phyloP scores from a whole-genome alignment of 2,888 invertebrate genomes.

The Dendrolimus pini region DNA sequence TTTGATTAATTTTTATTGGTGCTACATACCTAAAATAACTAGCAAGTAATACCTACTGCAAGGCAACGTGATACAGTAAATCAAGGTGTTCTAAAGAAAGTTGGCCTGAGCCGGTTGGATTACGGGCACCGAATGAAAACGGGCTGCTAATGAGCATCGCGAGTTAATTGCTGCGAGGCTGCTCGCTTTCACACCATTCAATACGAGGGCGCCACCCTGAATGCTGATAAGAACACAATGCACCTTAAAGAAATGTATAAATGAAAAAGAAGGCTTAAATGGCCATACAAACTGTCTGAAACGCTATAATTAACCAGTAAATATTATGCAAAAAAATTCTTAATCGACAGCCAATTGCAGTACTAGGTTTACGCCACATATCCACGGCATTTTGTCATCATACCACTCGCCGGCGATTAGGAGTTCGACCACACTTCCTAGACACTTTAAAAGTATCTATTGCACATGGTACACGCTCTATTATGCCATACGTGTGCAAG shows the following conservation, averaged over 20 bases:
- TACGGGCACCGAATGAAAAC: slow-evolving; percentile 61
- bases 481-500: too few relatives aligned
- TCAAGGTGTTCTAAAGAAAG: slow-evolving; percentile 51
- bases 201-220: slow-evolving; percentile 24
- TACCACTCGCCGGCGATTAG: too few relatives aligned
- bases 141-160: slow-evolving; percentile 65
- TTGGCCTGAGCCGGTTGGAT: slow-evolving; percentile 40
- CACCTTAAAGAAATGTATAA: slow-evolving; percentile 15
- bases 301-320: too few relatives aligned
- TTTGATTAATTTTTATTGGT: not conserved
- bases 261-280: slow-evolving; percentile 6
- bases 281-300: not conserved
- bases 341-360: too few relatives aligned
- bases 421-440: too few relatives aligned
- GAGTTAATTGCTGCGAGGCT: slow-evolving; percentile 53
- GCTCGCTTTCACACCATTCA: slow-evolving; percentile 31
- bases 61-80: slow-evolving; percentile 43
- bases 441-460: too few relatives aligned
- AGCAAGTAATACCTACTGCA: not conserved
- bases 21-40: not conserved
- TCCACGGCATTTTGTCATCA: too few relatives aligned
- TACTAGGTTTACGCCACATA: too few relatives aligned
- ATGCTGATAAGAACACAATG: slow-evolving; percentile 47
- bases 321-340: too few relatives aligned
- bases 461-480: too few relatives aligned